phyloP scores from a whole-genome alignment of 2,888 invertebrate genomes.

The Eustalomyia histrio region DNA sequence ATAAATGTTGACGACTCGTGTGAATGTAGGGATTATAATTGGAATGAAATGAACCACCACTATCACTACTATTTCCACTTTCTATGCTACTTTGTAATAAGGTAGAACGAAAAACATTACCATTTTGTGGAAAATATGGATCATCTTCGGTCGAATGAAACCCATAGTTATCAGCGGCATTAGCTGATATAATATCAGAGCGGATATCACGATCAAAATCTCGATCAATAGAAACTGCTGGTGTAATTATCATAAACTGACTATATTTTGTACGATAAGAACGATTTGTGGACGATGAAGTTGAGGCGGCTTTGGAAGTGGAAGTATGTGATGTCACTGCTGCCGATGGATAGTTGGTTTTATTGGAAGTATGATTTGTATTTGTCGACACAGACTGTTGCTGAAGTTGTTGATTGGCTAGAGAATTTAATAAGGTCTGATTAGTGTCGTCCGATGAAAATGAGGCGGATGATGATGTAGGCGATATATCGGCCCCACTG shows the following conservation, averaged over 20 bases:
- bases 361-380: slow-evolving; percentile 36
- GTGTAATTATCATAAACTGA: slow-evolving; percentile 79
- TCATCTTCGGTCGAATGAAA: slow-evolving; percentile 66
- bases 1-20: slow-evolving; percentile 76
- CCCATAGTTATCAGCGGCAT: slow-evolving; percentile 59
- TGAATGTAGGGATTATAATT: slow-evolving; percentile 77
- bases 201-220: slow-evolving; percentile 74
- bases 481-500: slow-evolving; percentile 70
- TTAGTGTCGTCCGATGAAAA: slow-evolving; percentile 78
- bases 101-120: slow-evolving; percentile 75
- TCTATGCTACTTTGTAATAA: slow-evolving; percentile 72
- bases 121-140: slow-evolving; percentile 71
- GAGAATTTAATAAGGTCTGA: slow-evolving; percentile 76
- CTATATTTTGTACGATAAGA: slow-evolving; percentile 75
- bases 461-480: slow-evolving; percentile 75
- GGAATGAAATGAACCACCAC: slow-evolving; percentile 73
- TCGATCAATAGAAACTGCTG: slow-evolving; percentile 79
- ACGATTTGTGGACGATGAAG: slow-evolving; percentile 68
- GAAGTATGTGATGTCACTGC: slow-evolving; percentile 28
- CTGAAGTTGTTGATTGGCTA: slow-evolving; percentile 68
- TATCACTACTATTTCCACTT: slow-evolving; percentile 76
- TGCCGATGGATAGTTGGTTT: slow-evolving; percentile 47
- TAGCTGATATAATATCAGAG: slow-evolving; percentile 52
- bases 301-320: slow-evolving; percentile 56
- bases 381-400: slow-evolving; percentile 39